phyloP scores from a whole-genome alignment of 2,113 vertebrate species.

The Macroglossus sobrinus region DNA sequence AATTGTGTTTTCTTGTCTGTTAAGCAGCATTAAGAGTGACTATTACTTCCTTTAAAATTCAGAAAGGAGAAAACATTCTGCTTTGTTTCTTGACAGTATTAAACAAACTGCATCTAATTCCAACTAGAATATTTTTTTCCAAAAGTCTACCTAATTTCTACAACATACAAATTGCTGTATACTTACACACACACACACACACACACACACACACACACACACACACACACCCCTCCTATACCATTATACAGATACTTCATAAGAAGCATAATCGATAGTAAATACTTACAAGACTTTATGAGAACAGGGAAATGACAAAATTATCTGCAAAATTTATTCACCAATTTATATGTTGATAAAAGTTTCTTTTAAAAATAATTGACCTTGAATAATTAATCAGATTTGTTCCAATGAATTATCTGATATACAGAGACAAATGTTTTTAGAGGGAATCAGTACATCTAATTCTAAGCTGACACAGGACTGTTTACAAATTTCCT shows the following conservation, averaged over 20 bases:
- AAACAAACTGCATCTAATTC: background rate
- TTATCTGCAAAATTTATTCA: background rate
- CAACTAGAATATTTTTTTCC: background rate
- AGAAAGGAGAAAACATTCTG: background rate
- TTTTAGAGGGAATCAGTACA: background rate
- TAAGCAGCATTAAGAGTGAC: background rate
- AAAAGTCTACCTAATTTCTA: background rate
- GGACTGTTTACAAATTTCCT: background rate
- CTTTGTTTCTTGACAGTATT: background rate
- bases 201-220: background rate
- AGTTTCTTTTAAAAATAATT: conserved; percentile 1
- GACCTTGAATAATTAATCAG: background rate
- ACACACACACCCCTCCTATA: background rate
- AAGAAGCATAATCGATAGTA: background rate
- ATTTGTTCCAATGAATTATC: background rate
- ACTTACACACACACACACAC: background rate
- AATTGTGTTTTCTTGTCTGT: background rate
- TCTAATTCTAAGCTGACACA: background rate
- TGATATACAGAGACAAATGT: background rate
- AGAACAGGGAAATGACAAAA: conserved; percentile 5
- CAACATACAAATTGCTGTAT: background rate
- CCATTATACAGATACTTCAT: background rate
- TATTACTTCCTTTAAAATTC: background rate
- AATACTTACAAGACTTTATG: background rate
- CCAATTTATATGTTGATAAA: background rate